Base-by-base conservation (phyloP, 1,140 invertebrate genomes). In the Drosophila micromelanica region DNA sequence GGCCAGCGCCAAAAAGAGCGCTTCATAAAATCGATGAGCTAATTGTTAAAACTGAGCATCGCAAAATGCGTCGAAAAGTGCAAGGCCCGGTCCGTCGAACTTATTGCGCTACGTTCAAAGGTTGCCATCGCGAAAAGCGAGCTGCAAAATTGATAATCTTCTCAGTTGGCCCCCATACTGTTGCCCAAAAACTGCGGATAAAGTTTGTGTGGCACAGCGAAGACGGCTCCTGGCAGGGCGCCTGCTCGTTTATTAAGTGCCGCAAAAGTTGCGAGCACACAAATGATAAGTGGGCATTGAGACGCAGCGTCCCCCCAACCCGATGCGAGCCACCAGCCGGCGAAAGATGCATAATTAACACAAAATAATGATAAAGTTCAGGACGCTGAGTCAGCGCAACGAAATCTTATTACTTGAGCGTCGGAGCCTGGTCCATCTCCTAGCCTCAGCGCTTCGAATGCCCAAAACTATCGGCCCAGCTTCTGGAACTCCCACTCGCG, bases 401-500 rank as follows among this genome's bases (percentile, higher is more conserved):
- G 57, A 74, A 70, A 80, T 78, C 78, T 68, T 78, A 73, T 78
- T 73, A 71, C 73, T 85, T 77, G 49, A 65, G 51, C 23, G 11
- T 12, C 59, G 32, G 5, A 23, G 4, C 27, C 23, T 7, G 35
- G 17, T 3, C 11, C 3, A 5, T 0, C 48, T 5, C 5, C 12
- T 15, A 9, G 11, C n/a, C 15, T 8, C 13, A 13, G 5, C 4
- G 5, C 4, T 6, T 27, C 5, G 0, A 5, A 6, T 5, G 27
- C 4, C 27, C 27, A 27, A 27, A 27, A 37, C 27, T 73, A 80
- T 13, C 64, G 69, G 13, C 80, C 61, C 64, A 95, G 98, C 96
- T 99, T 99, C 93, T 99, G 98, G 93, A 99, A 99, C 92, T 99
- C 98, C 98, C 98, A 99, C 93, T 99, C 98, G 92, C 98, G 96